These are phyloP conservation scores for Pantherophis guttatus DNA, from an alignment of 2,113 vertebrate genomes.

Conservation along the genomic window DNA sequence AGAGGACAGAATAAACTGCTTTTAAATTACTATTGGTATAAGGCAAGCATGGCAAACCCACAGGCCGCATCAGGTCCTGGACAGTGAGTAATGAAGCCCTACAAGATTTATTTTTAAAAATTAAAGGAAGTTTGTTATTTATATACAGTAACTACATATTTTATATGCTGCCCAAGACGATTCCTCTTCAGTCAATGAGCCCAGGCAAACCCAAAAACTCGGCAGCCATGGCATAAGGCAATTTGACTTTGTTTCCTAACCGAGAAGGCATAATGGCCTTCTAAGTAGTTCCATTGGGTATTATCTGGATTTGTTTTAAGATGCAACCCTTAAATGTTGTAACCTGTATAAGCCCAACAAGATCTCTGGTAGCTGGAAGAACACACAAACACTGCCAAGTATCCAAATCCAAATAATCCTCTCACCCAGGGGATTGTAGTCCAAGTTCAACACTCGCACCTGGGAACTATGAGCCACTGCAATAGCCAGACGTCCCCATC, in stretches of 20 bases:
- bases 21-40: neutral
- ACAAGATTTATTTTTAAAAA: neutral
- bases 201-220: neutral
- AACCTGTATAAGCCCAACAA: rapidly evolving
- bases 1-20: neutral
- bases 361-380: neutral
- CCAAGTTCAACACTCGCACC: slow-evolving; percentile 90
- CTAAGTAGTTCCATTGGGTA: neutral
- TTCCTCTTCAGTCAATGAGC: neutral
- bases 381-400: neutral
- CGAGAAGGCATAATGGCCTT: neutral
- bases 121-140: neutral
- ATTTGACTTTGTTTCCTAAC: rapidly evolving
- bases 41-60: neutral
- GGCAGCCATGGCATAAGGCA: neutral
- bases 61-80: neutral
- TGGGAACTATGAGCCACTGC: slow-evolving; percentile 96
- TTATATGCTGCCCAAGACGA: neutral
- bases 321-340: neutral
- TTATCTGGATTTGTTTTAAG: neutral
- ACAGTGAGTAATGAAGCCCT: neutral
- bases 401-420: neutral
- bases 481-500: slow-evolving; percentile 89
- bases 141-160: neutral
- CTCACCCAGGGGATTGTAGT: slow-evolving; percentile 95